Evolutionary conservation across 1,140 invertebrate species (phyloP).

Genomic region (Antheraea pernyi): DNA sequence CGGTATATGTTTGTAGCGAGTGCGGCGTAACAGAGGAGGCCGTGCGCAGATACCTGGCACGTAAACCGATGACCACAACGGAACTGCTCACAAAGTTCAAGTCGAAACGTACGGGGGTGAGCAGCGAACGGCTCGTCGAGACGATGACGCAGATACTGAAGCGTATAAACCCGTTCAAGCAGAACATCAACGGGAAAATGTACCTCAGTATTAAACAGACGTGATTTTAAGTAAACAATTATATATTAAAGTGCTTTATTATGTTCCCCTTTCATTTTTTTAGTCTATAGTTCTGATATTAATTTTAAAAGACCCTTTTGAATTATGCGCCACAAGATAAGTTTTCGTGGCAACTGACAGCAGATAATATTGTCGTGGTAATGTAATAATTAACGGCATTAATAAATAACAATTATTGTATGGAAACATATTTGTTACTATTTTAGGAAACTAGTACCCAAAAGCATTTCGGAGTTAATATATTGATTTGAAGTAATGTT

Average conservation of each 20-base stretch:
- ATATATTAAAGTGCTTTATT: too few species aligned
- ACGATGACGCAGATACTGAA: slow-evolving; percentile 97
- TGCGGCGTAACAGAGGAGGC: slow-evolving; percentile 97
- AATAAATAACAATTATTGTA: too few species aligned
- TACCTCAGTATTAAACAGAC: slow-evolving; percentile 90
- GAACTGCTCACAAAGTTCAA: slow-evolving; percentile 97
- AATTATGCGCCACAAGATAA: too few species aligned
- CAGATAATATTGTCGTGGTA: too few species aligned
- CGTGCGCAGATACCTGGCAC: slow-evolving; percentile 93
- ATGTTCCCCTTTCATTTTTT: background rate
- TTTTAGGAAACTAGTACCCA: too few species aligned
- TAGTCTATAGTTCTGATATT: too few species aligned
- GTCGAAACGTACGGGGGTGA: slow-evolving; percentile 94
- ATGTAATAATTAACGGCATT: too few species aligned
- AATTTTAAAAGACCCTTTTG: too few species aligned
- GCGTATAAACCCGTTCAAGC: slow-evolving; percentile 95
- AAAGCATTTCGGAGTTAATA: too few species aligned
- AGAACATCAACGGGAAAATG: slow-evolving; percentile 96
- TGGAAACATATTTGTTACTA: too few species aligned
- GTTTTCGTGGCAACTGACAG: too few species aligned
- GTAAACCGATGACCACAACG: slow-evolving; percentile 98
- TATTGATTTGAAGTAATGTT: too few species aligned
- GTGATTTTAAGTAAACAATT: background rate
- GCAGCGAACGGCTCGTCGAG: slow-evolving; percentile 93
- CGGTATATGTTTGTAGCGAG: slow-evolving; percentile 83